Evolutionary conservation across 2,113 vertebrate species (phyloP).

Genomic region (Typhlomys cinereus): DNA sequence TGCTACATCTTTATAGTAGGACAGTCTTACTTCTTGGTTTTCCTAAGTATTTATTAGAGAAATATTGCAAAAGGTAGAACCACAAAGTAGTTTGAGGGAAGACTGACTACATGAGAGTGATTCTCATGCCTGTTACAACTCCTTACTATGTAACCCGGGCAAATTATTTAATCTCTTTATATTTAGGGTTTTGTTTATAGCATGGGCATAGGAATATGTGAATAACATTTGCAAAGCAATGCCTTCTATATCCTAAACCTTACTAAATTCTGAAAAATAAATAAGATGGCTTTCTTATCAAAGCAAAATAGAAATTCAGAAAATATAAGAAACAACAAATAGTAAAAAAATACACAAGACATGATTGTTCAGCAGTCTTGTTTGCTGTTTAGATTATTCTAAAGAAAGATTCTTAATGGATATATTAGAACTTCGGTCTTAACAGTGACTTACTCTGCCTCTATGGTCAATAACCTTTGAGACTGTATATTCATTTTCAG

Average conservation of each 20-base stretch:
- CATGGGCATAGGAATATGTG: not conserved
- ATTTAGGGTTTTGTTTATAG: not conserved
- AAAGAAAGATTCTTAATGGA: constrained; percentile 14
- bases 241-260: not conserved
- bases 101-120: not conserved
- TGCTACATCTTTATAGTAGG: too few species aligned
- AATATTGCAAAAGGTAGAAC: not conserved
- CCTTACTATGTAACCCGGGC: not conserved
- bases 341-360: not conserved
- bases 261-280: constrained; percentile 36
- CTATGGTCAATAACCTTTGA: not conserved
- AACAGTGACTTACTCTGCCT: constrained; percentile 10
- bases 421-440: not conserved
- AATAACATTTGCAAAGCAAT: not conserved
- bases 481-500: not conserved
- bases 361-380: not conserved
- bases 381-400: not conserved
- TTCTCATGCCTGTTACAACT: not conserved
- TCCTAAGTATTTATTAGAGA: not conserved
- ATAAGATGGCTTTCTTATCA: not conserved
- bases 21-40: not conserved
- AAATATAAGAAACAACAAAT: not conserved
- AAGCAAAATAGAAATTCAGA: not conserved
- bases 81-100: not conserved
- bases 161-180: not conserved